Conservation (phyloP, 2,797 vertebrate species). For the Simalia tracyae region DNA sequence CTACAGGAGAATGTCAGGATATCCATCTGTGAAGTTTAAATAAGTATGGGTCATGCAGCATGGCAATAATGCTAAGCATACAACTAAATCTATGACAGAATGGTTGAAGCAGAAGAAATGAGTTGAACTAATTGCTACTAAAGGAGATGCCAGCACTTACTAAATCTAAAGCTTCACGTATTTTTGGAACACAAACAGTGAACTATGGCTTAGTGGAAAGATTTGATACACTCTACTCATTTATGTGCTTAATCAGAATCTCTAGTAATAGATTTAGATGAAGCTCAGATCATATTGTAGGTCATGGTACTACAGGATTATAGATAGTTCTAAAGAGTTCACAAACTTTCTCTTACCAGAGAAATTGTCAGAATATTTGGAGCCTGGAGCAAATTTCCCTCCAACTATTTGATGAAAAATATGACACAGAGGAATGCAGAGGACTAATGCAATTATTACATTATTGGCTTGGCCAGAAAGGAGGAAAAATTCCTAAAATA, state of each 20-base stretch:
- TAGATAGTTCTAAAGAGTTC: not conserved
- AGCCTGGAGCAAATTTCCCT: not conserved
- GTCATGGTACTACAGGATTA: not conserved
- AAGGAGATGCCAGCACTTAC: not conserved
- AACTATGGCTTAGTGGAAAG: not conserved
- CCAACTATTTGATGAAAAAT: not conserved
- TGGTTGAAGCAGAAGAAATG: not conserved
- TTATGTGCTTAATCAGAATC: not conserved
- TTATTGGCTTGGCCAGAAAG: not conserved
- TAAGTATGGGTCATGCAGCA: not conserved
- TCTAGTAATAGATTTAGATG: not conserved
- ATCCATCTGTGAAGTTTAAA: not conserved
- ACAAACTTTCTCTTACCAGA: not conserved
- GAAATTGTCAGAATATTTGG: not conserved
- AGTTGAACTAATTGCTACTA: not conserved
- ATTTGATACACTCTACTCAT: not conserved
- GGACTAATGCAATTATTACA: not conserved
- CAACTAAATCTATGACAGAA: not conserved
- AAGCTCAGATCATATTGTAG: not conserved
- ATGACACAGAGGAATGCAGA: not conserved
- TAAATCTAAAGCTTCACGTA: not conserved
- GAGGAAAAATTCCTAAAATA: not conserved
- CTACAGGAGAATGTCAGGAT: not conserved
- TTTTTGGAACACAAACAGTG: not conserved
- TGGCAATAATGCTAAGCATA: not conserved